Evolutionary conservation across 2,888 invertebrate genomes (phyloP).

Genomic region (Caenorhabditis panamensis): DNA sequence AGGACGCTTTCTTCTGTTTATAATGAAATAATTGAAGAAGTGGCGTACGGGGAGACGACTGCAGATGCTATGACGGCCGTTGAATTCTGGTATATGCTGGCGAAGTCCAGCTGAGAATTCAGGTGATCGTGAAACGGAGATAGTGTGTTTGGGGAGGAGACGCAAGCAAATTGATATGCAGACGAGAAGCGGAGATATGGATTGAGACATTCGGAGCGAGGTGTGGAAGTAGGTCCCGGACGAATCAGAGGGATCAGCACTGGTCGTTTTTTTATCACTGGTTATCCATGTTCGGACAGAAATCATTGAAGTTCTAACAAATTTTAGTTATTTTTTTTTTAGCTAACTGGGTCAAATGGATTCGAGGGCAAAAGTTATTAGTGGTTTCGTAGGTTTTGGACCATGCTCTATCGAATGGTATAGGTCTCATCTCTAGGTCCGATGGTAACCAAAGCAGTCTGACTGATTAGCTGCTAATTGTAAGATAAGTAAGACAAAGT

Average conservation of each 20-base stretch:
- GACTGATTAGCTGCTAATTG: no score
- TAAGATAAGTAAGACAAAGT: no score
- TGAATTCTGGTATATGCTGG: conserved; percentile 48
- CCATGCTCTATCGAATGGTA: no score
- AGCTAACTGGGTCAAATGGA: no score
- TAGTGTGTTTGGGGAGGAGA: conserved; percentile 21
- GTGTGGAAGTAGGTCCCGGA: conserved; percentile 4
- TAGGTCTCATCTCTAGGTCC: no score
- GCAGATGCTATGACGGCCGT: conserved; percentile 18
- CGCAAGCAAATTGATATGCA: conserved; percentile 43
- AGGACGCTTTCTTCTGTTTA: conserved; percentile 40
- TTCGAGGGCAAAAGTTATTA: no score
- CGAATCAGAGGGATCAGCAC: background rate
- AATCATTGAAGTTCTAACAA: no score
- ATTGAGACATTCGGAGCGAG: conserved; percentile 21
- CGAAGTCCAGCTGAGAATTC: conserved; percentile 55
- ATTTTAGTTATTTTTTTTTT: no score
- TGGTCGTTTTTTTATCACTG: no score
- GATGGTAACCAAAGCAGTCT: no score
- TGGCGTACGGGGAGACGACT: conserved; percentile 1
- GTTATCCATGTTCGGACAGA: no score
- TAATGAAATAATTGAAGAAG: conserved; percentile 56
- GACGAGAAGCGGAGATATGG: conserved; percentile 46
- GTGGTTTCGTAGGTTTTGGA: no score
- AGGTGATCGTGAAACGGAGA: conserved; percentile 43